These are phyloP conservation scores for Catocala fraxini DNA, from an alignment of 2,888 invertebrate genomes.

Conservation along the genomic window DNA sequence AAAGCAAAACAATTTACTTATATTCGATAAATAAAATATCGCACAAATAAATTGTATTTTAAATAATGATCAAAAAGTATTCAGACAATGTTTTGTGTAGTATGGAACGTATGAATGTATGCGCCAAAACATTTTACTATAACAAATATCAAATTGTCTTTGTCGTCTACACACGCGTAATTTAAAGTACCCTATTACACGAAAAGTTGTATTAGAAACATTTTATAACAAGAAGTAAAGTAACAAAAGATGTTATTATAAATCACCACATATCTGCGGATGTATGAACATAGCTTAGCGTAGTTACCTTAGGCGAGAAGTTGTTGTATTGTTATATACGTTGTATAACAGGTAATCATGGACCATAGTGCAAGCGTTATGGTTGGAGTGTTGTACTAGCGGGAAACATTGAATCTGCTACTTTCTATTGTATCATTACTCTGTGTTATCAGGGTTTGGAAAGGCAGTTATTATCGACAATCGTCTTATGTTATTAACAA, in stretches of 20 bases:
- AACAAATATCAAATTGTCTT: slow-evolving; percentile 15
- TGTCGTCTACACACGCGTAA: slow-evolving; percentile 29
- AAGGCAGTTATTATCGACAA: no score
- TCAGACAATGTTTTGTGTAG: not conserved
- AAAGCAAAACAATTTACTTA: no score
- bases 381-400: slow-evolving; percentile 26
- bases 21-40: no score
- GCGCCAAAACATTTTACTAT: not conserved
- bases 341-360: slow-evolving; percentile 39
- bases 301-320: slow-evolving; percentile 66
- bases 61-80: no score
- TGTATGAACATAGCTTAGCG: slow-evolving; percentile 53
- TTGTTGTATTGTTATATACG: slow-evolving; percentile 49
- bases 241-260: slow-evolving; percentile 20
- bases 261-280: slow-evolving; percentile 51
- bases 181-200: slow-evolving; percentile 19
- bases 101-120: slow-evolving; percentile 2
- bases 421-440: slow-evolving; percentile 22
- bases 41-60: no score
- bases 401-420: slow-evolving; percentile 43
- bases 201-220: slow-evolving; percentile 15
- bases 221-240: slow-evolving; percentile 19
- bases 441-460: not conserved
- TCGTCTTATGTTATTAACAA: no score
- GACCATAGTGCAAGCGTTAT: slow-evolving; percentile 52